Base-by-base conservation (phyloP, 2,888 invertebrate species). In the Atethmia centrago region DNA sequence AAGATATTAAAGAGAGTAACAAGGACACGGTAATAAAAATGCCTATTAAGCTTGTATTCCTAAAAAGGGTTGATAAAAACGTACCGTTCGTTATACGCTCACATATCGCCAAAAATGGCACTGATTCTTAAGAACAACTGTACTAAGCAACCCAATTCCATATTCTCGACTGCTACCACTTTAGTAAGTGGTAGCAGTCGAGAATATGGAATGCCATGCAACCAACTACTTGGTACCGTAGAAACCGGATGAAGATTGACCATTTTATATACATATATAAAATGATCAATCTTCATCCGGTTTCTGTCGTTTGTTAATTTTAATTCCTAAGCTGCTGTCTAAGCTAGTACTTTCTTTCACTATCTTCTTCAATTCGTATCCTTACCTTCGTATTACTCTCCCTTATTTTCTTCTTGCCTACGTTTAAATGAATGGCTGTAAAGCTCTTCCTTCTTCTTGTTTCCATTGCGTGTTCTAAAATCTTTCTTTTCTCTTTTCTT, bases 11-110 rank as follows among this genome's bases (percentile, higher is more conserved):
- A 63, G 45, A 51, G 56, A 63, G 62, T 53, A 51, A 58, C 51
- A 77, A 51, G 16, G 42, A 80, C 59, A 61, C 21, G 53, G 42
- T 36, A 80, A 55, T 74, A 80, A 45, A 74, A 80, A 80, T 14
- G 65, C 55, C 2, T 28, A 49, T 31, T 49, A 61, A 36, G 74
- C 49, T 36, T 74, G 19, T 42, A 49, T 80, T 36, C n/a, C 42
- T 16, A 45, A 74, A 77, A 77, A 65, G 49, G 53, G 55, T 42
- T 42, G 4, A 56, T 36, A 49, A n/a, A 56, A 71, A 8, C n/a
- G 49, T 76, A 62, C 49, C 45, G 36, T 40, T 64, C 31, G 47
- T 59, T 40, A 59, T 9, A 63, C 51, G 25, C 77, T 73, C 25
- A 72, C 73, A 16, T 28, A 7, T 49, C 1, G 10, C 40, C n/a